Evolutionary conservation across 2,113 vertebrate genomes (phyloP).

Genomic region (Lanius collurio): DNA sequence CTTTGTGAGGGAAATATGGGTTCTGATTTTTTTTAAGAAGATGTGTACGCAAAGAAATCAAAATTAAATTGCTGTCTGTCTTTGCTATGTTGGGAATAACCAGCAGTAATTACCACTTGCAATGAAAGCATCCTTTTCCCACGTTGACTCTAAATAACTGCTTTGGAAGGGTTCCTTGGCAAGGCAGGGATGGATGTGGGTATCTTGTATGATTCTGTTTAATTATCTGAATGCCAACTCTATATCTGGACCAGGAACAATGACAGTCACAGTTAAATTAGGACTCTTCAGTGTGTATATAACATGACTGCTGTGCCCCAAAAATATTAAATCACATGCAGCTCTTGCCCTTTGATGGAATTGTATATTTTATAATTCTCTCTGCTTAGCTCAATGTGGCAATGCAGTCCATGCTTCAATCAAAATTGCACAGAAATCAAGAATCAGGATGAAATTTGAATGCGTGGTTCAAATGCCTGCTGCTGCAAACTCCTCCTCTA

Average conservation of each 20-base stretch:
- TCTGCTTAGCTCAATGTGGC: neutral
- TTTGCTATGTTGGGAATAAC: neutral
- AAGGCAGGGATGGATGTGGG: neutral
- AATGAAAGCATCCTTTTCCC: neutral
- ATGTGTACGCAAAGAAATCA: neutral
- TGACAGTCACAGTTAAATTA: neutral
- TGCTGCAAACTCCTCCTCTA: neutral
- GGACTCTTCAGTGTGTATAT: neutral
- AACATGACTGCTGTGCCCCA: neutral
- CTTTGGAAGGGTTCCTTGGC: neutral
- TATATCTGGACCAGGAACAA: neutral
- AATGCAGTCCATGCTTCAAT: neutral
- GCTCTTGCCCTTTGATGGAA: neutral
- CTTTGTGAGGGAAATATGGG: neutral
- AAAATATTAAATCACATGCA: neutral
- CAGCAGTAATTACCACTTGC: neutral
- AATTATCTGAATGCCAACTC: neutral
- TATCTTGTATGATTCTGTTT: neutral
- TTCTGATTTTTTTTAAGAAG: neutral
- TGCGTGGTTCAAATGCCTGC: neutral
- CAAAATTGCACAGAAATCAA: neutral
- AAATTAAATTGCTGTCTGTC: neutral
- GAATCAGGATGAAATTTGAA: neutral
- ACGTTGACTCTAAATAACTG: neutral
- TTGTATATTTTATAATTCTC: neutral